Evolutionary conservation across 2,113 vertebrate species (phyloP), one percentile per base, ranked within the genome.

Genomic region (Nipponia nippon): DNA sequence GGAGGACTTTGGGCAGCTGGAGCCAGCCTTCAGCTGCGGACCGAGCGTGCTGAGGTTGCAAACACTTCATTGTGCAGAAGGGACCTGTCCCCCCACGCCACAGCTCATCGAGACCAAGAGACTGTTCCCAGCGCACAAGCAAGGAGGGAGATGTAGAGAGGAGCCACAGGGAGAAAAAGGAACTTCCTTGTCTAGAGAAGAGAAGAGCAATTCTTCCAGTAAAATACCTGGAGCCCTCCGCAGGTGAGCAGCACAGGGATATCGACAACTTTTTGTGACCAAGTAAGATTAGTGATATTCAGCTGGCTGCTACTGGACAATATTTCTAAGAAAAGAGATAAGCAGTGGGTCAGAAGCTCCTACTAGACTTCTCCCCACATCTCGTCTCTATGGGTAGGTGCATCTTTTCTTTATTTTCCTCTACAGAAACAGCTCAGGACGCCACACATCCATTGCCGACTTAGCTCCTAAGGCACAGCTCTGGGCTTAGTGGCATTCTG

Each of bases 41-140:
- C 16, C 4, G 3, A 38, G 17, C 4, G 11, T 1, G 2, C 47
- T 8, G 34, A 26, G 38, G 25, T n/a, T 67, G 22, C 19, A 65
- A 61, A 69, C 1, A 0, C 4, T 66, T 13, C 38, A 34, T 34
- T 14, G 12, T 16, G 49, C 23, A 55, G 40, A 8, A 65, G 36
- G 5, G 7, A 52, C 11, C 20, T 14, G 15, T 36, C 13, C 10
- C 15, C 23, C 11, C 19, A 10, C 1, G 0, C 16, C 38, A n/a
- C 52, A 62, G 2, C 25, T 72, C 30, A 17, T 3, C 2, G 2
- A 8, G 27, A 18, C 25, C 46, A 25, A 18, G 10, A 18, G 29
- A 53, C 47, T 29, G 19, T 7, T 21, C 47, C 46, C 34, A 61
- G 23, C 0, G 8, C 34, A 34, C 17, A 26, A 32, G 7, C 3